A percentile compares a stretch with the other conserved stretches of the same genome.
Evolutionary conservation across 2,888 invertebrate genomes (phyloP).

Genomic region (Philaethria dido): DNA sequence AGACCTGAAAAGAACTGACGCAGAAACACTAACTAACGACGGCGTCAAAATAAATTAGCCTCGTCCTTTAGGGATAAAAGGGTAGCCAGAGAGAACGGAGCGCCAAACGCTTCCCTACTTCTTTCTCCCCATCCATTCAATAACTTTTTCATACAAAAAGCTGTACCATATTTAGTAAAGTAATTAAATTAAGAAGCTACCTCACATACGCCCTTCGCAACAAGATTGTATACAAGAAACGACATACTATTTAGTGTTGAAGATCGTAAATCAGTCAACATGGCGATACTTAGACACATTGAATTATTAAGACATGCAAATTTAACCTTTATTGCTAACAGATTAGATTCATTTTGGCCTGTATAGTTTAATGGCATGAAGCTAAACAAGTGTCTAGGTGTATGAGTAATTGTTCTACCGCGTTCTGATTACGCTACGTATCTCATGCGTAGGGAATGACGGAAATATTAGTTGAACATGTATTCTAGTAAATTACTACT

Average conservation of each 20-base stretch:
- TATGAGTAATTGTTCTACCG: constrained; percentile 30
- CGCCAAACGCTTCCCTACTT: no score
- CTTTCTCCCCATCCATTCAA: no score
- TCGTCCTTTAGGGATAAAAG: no score
- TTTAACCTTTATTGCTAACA: background rate
- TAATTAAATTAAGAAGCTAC: background rate
- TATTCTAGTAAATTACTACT: constrained; percentile 8
- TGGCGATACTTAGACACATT: constrained; percentile 8
- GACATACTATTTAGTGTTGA: constrained; percentile 16
- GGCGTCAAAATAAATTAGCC: no score
- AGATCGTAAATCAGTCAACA: constrained; percentile 28
- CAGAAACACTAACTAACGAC: no score
- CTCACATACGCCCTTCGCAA: background rate
- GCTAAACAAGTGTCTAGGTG: background rate
- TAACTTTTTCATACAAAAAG: no score
- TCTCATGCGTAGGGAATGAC: constrained; percentile 14
- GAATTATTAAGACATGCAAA: background rate
- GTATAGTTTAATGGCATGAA: background rate
- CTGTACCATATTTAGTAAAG: background rate
- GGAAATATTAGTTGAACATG: constrained; percentile 1
- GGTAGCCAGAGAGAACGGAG: no score
- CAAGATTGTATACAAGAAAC: constrained; percentile 14
- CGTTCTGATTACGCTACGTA: constrained; percentile 28
- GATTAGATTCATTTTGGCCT: background rate
- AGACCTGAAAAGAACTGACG: no score